These are phyloP conservation scores for Agrotis clavis DNA, from an alignment of 2,888 invertebrate genomes.

Conservation along the genomic window DNA sequence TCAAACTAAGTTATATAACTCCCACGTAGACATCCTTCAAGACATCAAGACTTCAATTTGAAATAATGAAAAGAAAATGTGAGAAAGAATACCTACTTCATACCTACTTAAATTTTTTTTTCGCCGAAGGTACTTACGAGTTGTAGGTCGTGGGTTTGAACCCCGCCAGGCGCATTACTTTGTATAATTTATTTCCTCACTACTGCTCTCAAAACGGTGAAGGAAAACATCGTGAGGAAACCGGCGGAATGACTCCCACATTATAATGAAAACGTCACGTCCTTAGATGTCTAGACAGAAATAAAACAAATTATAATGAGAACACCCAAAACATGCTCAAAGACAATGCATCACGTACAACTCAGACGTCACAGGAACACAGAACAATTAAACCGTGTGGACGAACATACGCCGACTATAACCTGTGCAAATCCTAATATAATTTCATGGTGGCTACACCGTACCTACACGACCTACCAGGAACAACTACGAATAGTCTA, in stretches of 20 bases:
- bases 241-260: background rate
- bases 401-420: slow-evolving; percentile 54
- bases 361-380: slow-evolving; percentile 26
- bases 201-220: no score
- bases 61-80: slow-evolving; percentile 3
- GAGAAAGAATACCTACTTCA: background rate
- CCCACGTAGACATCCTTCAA: background rate
- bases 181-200: no score
- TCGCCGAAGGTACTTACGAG: no score
- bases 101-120: no score
- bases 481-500: slow-evolving; percentile 24
- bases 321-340: slow-evolving; percentile 23
- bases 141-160: no score
- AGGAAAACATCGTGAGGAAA: no score
- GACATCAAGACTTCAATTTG: slow-evolving; percentile 7
- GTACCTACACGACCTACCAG: slow-evolving; percentile 32
- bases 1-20: slow-evolving; percentile 5
- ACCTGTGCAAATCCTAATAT: slow-evolving; percentile 63
- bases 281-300: slow-evolving; percentile 17
- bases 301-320: slow-evolving; percentile 41
- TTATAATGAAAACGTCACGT: background rate
- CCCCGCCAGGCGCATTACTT: no score
- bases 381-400: slow-evolving; percentile 55
- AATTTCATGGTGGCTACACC: slow-evolving; percentile 58
- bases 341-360: slow-evolving; percentile 21